Base-by-base conservation (phyloP, 2,888 invertebrate genomes). In the Drosophila peninsularis region DNA sequence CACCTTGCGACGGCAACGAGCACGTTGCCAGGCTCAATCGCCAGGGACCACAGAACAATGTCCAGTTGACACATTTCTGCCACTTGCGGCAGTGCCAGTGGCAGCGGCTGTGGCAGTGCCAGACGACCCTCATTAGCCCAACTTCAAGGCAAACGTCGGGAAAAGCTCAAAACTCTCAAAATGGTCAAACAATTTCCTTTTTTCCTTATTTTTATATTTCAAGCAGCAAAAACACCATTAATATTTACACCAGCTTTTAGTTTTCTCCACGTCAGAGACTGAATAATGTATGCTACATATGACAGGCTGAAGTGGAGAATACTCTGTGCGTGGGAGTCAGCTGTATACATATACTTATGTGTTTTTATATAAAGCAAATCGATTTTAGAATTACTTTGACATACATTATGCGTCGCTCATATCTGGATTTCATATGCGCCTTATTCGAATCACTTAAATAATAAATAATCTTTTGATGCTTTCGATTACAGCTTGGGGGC, bases 241-340 rank as follows among this genome's bases (percentile, higher is more conserved):
- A 62, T 73, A 81, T 88, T 84, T 88, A 84, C 73, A 70, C 52
- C 49, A 58, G 17, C 34, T 44, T 49, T 63, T 44, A 62, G 32
- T 49, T 63, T 52, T 44, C 57, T 13, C 24, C 32, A 36, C 56
- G 17, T 53, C 42, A 14, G 24, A 39, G 44, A 37, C 37, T 24
- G 5, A 14, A 9, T 14, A 19, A 34, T 19, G 7, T 49, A 17
- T 49, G 9, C 32, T 34, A 32, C 19, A 19, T 34, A 49, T 14
- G 32, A 47, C 42, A 5, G 5, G 11, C 19, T 27, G 5, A 17
- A 17, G 17, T 45, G n/a, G n/a, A 24, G 24, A 37, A 27, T 27
- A 24, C 36, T 52, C 24, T 17, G 52, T 37, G 24, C 24, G 14
- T 21, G 44, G 44, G 24, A 24, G 45, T 10, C 5, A n/a, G n/a